Evolutionary conservation across 92 coral and sea anemone genomes (phyloP), one percentile per base, ranked within the genome.

Genomic region (Scolanthus callimorphus): DNA sequence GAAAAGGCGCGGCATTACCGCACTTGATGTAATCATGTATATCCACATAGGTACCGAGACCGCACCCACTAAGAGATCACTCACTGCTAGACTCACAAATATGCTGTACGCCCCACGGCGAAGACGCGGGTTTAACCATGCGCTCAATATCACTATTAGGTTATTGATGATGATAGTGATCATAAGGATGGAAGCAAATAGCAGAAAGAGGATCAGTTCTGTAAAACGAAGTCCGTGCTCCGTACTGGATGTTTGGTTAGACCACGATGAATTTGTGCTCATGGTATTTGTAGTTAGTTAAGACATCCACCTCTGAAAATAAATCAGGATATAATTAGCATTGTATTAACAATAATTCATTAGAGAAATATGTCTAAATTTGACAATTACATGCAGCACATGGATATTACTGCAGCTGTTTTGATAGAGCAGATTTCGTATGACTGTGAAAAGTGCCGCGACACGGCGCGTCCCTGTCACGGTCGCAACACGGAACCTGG

Each of bases 31-130:
- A 10, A 46, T 37, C 62, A 51, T 45, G 55, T 76, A 75, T 31
- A 77, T 73, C 85, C 95, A 86, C 52, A 86, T 39, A 0, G 95
- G 95, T 59, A 86, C 64, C 9, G 89, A 81, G 2, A 86, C 55
- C 2, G 71, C 66, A 4, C 95, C 95, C 9, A 86, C 95, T n/a
- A 86, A 76, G 27, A 81, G 77, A 41, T 86, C 95, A 3, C 84
- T 80, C 48, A 77, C 58, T 17, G 95, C 89, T 3, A 86, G 74
- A 52, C 85, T 81, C 25, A 82, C 85, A 27, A 86, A 83, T n/a
- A 83, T 70, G 30, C 75, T 74, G 46, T 86, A 69, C 20, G 85
- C 71, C 2, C 80, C 73, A 17, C 77, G 62, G 20, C 82, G 43
- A 2, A 86, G 82, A 20, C 83, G 69, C 21, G 59, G 62, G 74